Evolutionary conservation across 2,797 vertebrate genomes (phyloP).

Genomic region (Petrocephalus schoutedeni): DNA sequence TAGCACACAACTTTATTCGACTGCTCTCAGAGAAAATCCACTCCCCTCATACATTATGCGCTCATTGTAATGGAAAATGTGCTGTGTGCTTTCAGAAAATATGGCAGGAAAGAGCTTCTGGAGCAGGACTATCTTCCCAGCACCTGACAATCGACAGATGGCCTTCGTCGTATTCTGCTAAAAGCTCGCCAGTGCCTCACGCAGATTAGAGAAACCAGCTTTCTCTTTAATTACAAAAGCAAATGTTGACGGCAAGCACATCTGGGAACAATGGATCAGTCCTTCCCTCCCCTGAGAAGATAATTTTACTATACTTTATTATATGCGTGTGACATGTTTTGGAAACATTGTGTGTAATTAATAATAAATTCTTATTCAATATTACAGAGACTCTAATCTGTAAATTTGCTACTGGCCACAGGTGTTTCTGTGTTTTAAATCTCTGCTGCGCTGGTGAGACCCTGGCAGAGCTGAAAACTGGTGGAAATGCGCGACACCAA

Average conservation of each 20-base stretch:
- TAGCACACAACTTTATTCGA: neutral
- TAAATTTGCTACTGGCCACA: neutral
- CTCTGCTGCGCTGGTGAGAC: neutral
- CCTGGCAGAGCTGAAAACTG: neutral
- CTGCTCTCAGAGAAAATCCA: neutral
- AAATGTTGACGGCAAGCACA: neutral
- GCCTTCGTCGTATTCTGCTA: neutral
- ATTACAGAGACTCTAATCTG: neutral
- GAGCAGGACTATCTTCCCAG: neutral
- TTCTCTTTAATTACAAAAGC: neutral
- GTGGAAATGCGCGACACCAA: neutral
- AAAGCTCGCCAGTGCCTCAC: neutral
- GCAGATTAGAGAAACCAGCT: neutral
- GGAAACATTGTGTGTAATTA: neutral
- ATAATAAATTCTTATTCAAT: neutral
- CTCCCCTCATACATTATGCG: neutral
- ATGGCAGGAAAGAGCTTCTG: neutral
- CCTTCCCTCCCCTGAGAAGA: neutral
- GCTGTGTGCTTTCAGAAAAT: neutral
- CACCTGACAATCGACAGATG: conserved; percentile 6
- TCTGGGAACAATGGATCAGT: neutral
- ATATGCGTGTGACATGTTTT: neutral
- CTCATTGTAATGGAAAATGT: neutral
- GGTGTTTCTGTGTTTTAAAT: neutral
- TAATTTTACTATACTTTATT: neutral